Base-by-base conservation (phyloP, 2,888 invertebrate genomes). In the Belgica antarctica region DNA sequence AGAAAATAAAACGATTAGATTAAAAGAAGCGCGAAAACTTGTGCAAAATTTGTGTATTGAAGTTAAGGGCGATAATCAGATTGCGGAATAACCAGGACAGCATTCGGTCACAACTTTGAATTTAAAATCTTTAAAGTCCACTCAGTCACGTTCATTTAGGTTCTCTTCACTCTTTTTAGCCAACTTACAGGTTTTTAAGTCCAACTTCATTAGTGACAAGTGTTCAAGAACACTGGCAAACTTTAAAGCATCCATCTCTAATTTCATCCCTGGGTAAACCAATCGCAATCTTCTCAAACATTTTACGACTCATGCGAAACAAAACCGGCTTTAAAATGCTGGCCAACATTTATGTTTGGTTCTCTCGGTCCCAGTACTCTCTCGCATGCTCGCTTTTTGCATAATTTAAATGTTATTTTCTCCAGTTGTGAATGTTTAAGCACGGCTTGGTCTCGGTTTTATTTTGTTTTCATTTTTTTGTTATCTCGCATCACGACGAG, bases 351-450 rank as follows among this genome's bases (percentile, higher is more conserved):
- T 46, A 46, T 46, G 46, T 15, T 46, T 10, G 46, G 10, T 46
- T 46, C n/a, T 46, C 8, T n/a, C 15, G 15, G 12, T 34, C 34
- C 34, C 7, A 34, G 12, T 7, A 7, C 41, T 41, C 8, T 2
- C 41, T n/a, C 41, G 41, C 41, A n/a, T 41, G 41, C 41, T 41
- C 52, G 19, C 52, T 52, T 22, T 52, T 59, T 59, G 59, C 25
- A 59, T 59, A 59, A 59, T 59, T 59, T 24, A 59, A 59, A 59
- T n/a, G 5, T 19, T 59, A 59, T 27, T 59, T 22, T 59, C 27
- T 24, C 59, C 2, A 1, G 8, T 46, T 17, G 46, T 59, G 59
- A 59, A 59, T 19, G 12, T 59, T 25, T 27, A n/a, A 27, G 17
- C 2, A 25, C 59, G 10, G 4, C 17, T 52, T 22, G 4, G 22